phyloP scores from a whole-genome alignment of 2,113 vertebrate species.

The Rhinopomastus cyanomelas region DNA sequence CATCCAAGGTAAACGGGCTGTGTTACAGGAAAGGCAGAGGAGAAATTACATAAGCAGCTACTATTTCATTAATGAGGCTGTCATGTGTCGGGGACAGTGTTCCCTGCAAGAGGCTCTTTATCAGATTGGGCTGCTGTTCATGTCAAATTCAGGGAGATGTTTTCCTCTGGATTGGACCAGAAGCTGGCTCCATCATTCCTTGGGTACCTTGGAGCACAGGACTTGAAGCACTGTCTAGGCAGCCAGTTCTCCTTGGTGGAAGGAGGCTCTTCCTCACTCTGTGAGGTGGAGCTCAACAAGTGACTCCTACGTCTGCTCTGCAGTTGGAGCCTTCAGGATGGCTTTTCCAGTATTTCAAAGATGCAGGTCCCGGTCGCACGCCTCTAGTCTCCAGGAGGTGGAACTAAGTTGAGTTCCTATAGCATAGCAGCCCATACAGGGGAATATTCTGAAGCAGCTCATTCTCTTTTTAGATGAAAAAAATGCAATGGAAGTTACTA shows the following conservation, averaged over 20 bases:
- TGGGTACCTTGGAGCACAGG: neutral
- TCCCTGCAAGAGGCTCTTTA: neutral
- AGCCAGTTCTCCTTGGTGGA: neutral
- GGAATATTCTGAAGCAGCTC: slow-evolving; percentile 17
- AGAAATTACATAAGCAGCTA: neutral
- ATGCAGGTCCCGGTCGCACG: neutral
- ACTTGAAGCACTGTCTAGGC: neutral
- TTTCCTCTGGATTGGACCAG: neutral
- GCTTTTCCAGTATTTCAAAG: neutral
- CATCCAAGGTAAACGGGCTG: neutral
- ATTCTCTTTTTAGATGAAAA: slow-evolving; percentile 20
- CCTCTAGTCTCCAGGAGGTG: neutral
- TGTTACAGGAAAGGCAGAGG: slow-evolving; percentile 13
- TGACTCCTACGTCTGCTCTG: neutral
- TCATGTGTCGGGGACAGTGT: neutral
- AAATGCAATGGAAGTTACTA: slow-evolving; percentile 40
- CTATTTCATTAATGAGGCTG: neutral
- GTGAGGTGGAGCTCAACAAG: neutral
- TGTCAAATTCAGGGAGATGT: neutral
- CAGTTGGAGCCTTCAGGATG: neutral
- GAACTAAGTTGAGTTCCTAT: neutral
- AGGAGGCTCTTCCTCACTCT: neutral
- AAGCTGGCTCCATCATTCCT: neutral
- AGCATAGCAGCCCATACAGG: neutral
- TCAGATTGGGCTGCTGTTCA: neutral